Evolutionary conservation across 2,888 invertebrate genomes (phyloP).

Genomic region (Torymus texanus): DNA sequence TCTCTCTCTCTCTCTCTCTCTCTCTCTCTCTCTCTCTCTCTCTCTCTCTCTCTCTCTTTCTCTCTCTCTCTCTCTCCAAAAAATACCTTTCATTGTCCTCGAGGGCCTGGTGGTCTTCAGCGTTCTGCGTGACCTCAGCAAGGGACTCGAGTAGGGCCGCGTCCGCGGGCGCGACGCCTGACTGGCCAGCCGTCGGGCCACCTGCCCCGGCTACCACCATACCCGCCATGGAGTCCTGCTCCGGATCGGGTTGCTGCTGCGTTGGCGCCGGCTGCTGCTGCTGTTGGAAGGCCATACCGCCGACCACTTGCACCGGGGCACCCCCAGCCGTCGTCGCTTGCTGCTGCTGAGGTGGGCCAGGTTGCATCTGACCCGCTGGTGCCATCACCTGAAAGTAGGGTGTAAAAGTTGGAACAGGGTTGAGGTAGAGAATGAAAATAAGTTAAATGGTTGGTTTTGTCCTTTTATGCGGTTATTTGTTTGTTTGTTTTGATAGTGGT

Average conservation of each 20-base stretch:
- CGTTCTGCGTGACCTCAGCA: constrained; percentile 73
- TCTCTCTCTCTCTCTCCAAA: too few species aligned
- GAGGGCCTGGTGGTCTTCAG: constrained; percentile 71
- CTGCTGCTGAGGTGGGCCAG: constrained; percentile 73
- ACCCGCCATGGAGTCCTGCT: constrained; percentile 68
- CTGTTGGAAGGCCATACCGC: constrained; percentile 59
- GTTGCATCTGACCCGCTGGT: constrained; percentile 76
- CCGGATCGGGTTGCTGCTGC: constrained; percentile 71
- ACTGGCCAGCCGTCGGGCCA: constrained; percentile 53
- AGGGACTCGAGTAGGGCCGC: constrained; percentile 73
- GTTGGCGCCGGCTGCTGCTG: constrained; percentile 53
- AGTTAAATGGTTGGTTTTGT: too few species aligned
- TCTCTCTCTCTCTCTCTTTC: too few species aligned
- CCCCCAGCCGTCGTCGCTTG: constrained; percentile 48
- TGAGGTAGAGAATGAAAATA: too few species aligned
- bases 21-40: too few species aligned
- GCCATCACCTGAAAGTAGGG: constrained; percentile 62
- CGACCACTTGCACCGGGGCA: constrained; percentile 68
- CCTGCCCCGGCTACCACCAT: constrained; percentile 62
- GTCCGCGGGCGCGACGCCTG: constrained; percentile 64
- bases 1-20: too few species aligned
- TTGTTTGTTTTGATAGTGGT: too few species aligned
- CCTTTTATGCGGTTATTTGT: too few species aligned
- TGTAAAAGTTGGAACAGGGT: too few species aligned
- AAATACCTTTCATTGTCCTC: constrained; percentile 76